Base-by-base conservation (phyloP, 2,797 vertebrate genomes). In the Jordanella pulchra region DNA sequence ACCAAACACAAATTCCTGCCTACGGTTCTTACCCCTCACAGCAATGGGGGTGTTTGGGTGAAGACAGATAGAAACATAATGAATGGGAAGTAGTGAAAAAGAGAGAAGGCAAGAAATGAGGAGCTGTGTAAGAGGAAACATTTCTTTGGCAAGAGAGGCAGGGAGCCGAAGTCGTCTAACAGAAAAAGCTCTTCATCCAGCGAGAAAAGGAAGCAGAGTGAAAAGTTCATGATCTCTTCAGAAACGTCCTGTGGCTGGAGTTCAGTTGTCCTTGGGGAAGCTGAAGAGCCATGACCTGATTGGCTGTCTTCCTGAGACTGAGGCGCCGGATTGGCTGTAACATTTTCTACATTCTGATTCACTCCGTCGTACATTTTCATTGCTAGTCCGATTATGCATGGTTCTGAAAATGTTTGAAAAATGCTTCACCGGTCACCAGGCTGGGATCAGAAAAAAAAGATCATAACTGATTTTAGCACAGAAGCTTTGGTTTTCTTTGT, bases 191-290 rank as follows among this genome's bases (percentile, higher is more conserved):
- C 71, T 77, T 81, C 75, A 82, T 82, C 69, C 73, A 81, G 73
- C 73, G 68, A 78, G 72, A 86, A 84, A 84, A 81, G 58, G 87
- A 87, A 88, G 81, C 79, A 61, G 77, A 92, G 86, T 87, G 91
- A 93, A 92, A 91, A 91, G 92, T 93, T 93, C 91, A 90, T 12
- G 78, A 90, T 90, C 84, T 90, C 87, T 69, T 89, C 80, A 87
- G 72, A 90, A 90, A 87, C 76, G 87, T 92, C 86, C 85, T 89
- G 76, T 81, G 75, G 35, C 2, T 60, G 35, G 81, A 92, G 89
- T 92, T 93, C 86, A 90, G 65, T 45, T 60, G 79, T 92, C 90
- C 88, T 90, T 76, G 17, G 39, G 87, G 87, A 84, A 78, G 77
- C 67, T n/a, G 80, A 79, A 86, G 89, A 87, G 81, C 88, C 90